Evolutionary conservation across 2,113 vertebrate genomes (phyloP).

Genomic region (Engystomops pustulosus): DNA sequence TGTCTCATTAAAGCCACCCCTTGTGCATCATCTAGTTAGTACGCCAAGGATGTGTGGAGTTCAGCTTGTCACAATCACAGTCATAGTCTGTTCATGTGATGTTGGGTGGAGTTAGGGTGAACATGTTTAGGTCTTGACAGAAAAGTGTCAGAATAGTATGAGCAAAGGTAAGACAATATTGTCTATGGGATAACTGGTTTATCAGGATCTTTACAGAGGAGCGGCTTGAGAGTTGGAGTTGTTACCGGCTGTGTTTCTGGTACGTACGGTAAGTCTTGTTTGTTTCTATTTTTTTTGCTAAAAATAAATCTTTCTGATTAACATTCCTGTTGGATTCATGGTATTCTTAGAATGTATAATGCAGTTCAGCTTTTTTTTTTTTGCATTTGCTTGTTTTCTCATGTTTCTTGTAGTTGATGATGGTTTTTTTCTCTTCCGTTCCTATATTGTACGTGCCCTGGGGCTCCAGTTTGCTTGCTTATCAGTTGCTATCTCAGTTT

Average conservation of each 20-base stretch:
- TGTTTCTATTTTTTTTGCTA: not conserved
- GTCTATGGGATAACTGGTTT: slow-evolving; percentile 30
- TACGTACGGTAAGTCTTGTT: not conserved
- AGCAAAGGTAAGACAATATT: slow-evolving; percentile 26
- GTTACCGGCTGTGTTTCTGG: not conserved
- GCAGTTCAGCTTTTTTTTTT: too few species aligned
- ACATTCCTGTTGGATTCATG: too few species aligned
- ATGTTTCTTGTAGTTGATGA: too few species aligned
- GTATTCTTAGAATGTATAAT: too few species aligned
- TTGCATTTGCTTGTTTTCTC: too few species aligned
- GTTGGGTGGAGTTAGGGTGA: slow-evolving; percentile 24
- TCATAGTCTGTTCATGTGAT: not conserved
- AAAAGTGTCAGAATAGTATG: not conserved
- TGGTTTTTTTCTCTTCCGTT: too few species aligned
- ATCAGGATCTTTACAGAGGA: not conserved
- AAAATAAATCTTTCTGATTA: too few species aligned
- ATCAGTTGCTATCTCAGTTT: too few species aligned
- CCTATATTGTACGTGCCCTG: too few species aligned
- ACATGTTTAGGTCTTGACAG: not conserved
- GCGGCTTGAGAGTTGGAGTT: not conserved
- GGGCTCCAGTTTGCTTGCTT: too few species aligned
- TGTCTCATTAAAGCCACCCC: not conserved
- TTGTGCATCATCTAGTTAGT: not conserved
- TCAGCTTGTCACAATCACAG: not conserved
- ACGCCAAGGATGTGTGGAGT: not conserved